Evolutionary conservation across 2,113 vertebrate genomes (phyloP).

Genomic region (Archocentrus centrarchus): DNA sequence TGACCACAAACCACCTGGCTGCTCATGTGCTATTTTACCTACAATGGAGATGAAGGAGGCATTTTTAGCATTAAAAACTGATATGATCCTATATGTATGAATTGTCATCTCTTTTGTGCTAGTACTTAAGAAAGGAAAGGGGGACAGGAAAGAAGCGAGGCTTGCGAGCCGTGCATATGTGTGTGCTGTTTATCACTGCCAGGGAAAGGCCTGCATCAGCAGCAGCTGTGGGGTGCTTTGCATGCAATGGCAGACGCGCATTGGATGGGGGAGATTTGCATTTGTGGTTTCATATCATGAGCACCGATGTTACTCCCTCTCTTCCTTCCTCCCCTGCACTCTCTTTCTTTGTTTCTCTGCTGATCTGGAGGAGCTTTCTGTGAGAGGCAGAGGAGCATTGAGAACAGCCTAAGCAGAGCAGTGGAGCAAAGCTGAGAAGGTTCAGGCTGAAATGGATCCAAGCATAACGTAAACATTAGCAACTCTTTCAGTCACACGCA

Average conservation of each 20-base stretch:
- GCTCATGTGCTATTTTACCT: background rate
- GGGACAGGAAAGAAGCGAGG: constrained; percentile 34
- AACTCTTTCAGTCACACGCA: constrained; percentile 28
- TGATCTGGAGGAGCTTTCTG: constrained; percentile 36
- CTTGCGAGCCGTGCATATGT: constrained; percentile 58
- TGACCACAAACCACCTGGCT: background rate
- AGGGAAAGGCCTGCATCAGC: constrained; percentile 73
- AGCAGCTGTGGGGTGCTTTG: constrained; percentile 77
- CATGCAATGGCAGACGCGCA: constrained; percentile 66
- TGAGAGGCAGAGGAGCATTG: constrained; percentile 19
- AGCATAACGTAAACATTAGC: constrained; percentile 46
- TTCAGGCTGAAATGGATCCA: constrained; percentile 51
- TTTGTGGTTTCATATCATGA: constrained; percentile 71
- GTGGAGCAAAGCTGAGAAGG: constrained; percentile 48
- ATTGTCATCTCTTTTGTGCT: constrained; percentile 10
- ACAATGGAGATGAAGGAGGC: background rate
- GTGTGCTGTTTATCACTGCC: constrained; percentile 70
- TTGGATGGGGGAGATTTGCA: constrained; percentile 73
- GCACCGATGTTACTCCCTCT: constrained; percentile 47
- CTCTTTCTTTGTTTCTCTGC: constrained; percentile 20
- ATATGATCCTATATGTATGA: background rate
- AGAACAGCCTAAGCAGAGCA: constrained; percentile 45
- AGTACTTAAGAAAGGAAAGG: constrained; percentile 24
- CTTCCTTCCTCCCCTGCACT: constrained; percentile 31
- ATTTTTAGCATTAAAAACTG: background rate